Conservation (phyloP, 2,888 invertebrate genomes). For the Teleogryllus oceanicus region DNA sequence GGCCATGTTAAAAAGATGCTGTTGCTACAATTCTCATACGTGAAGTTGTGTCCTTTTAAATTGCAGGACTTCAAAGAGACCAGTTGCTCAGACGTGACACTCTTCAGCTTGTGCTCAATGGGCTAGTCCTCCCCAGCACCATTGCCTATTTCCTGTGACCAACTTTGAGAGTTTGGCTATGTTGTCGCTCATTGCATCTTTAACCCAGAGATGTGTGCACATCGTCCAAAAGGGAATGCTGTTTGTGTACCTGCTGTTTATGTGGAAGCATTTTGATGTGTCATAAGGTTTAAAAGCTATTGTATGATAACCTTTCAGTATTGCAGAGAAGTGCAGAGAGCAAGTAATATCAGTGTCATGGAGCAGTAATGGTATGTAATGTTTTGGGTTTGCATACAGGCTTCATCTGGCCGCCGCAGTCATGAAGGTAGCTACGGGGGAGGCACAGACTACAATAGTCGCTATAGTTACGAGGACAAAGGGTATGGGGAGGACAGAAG, state of each 20-base stretch:
- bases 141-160: not conserved
- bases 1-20: not conserved
- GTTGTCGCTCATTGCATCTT: not conserved
- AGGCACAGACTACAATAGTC: constrained; percentile 37
- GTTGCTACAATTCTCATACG: not conserved
- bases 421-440: constrained; percentile 39
- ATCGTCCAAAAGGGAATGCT: not conserved
- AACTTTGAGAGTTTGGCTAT: not conserved
- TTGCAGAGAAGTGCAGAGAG: not conserved
- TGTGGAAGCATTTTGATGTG: constrained; percentile 7
- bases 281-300: not conserved
- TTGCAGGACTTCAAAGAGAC: constrained; percentile 3
- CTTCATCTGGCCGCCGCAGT: constrained; percentile 39
- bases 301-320: not conserved
- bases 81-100: constrained; percentile 10
- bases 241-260: not conserved
- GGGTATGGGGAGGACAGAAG: constrained; percentile 38
- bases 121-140: not conserved
- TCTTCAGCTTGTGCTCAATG: not conserved
- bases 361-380: constrained; percentile 30
- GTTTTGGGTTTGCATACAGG: constrained; percentile 37
- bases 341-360: constrained; percentile 4
- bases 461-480: constrained; percentile 39
- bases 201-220: not conserved
- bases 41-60: constrained; percentile 6